Evolutionary conservation across 2,113 vertebrate genomes (phyloP).

Genomic region (Theristicus caerulescens): DNA sequence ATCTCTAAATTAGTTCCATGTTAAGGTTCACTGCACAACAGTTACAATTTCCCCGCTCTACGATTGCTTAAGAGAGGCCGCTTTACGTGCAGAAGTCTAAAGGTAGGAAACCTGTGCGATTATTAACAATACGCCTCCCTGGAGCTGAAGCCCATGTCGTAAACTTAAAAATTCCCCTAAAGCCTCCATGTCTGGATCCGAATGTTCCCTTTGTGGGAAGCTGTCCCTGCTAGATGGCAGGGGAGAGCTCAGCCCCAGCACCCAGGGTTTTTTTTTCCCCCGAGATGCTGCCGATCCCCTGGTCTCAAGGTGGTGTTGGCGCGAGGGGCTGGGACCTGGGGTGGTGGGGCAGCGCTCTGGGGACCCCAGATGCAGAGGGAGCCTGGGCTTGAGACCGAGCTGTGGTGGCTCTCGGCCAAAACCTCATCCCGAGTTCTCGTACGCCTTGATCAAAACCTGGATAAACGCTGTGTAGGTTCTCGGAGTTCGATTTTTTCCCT

Average conservation of each 20-base stretch:
- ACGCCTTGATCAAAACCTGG: neutral
- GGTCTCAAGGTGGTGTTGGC: neutral
- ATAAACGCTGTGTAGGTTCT: neutral
- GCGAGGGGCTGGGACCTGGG: neutral
- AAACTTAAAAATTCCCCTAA: neutral
- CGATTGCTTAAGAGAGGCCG: neutral
- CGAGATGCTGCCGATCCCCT: neutral
- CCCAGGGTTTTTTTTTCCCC: neutral
- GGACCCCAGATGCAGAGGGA: neutral
- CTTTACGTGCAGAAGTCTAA: accelerated
- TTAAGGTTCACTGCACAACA: neutral
- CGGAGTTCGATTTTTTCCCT: neutral
- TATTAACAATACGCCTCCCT: neutral
- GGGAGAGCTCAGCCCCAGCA: neutral
- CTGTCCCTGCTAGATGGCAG: neutral
- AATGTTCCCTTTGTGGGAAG: too few species aligned
- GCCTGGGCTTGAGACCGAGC: neutral
- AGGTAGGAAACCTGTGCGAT: neutral
- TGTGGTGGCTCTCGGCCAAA: neutral
- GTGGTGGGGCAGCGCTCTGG: neutral
- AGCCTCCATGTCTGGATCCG: neutral
- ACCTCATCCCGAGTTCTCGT: neutral
- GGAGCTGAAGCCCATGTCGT: neutral
- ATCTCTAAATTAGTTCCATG: neutral
- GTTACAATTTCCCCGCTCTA: neutral